These are phyloP conservation scores for Pedicia rivosa DNA, from an alignment of 2,888 invertebrate genomes.

Conservation along the genomic window DNA sequence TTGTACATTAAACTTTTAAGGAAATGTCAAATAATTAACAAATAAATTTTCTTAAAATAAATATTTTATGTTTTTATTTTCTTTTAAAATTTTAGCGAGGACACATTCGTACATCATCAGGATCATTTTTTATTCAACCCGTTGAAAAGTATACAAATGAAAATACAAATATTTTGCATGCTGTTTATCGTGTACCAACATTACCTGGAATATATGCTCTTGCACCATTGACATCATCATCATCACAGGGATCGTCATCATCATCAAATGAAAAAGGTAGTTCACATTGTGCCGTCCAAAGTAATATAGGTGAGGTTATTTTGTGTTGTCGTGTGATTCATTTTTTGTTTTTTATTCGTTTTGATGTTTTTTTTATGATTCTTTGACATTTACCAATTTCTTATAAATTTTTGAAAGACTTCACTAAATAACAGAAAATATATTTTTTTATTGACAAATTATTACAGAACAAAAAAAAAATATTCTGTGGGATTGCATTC, in stretches of 20 bases:
- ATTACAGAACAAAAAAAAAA: no score
- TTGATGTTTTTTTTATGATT: no score
- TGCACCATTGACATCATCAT: neutral
- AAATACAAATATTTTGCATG: slow-evolving; percentile 32
- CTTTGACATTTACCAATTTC: no score
- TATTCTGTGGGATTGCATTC: no score
- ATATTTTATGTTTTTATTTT: neutral
- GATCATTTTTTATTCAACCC: slow-evolving; percentile 51
- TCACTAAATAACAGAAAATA: no score
- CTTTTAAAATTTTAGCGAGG: slow-evolving; percentile 39
- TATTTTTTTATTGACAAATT: no score
- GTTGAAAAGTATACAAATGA: slow-evolving; percentile 34
- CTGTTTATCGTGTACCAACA: slow-evolving; percentile 28
- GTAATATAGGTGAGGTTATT: slow-evolving; percentile 1
- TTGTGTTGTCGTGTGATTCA: no score
- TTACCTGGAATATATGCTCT: neutral
- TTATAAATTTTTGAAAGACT: no score
- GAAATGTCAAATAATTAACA: slow-evolving; percentile 1
- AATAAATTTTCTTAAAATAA: no score
- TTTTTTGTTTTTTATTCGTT: no score
- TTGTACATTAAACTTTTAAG: slow-evolving; percentile 4
- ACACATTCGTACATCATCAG: slow-evolving; percentile 47
- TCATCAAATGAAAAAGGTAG: neutral
- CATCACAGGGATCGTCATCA: neutral
- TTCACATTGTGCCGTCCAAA: neutral